These are phyloP conservation scores for Oikopleura dioica DNA, from an alignment of 23 tunicate species.

Conservation along the genomic window DNA sequence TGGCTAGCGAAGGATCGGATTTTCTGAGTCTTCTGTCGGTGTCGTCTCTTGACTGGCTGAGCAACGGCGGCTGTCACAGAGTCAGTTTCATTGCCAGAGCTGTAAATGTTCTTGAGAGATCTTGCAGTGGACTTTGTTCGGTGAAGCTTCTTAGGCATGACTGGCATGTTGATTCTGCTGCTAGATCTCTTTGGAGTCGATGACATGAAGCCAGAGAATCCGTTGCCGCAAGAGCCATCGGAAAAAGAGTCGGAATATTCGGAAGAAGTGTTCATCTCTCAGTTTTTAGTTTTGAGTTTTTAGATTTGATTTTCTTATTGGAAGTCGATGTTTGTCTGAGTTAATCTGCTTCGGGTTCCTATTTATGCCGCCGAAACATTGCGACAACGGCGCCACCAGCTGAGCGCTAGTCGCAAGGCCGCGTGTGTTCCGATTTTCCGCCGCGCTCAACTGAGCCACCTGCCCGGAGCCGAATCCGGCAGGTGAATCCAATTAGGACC, in stretches of 20 bases:
- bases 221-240: background rate
- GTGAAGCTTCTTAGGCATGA: background rate
- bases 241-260: conserved; percentile 2
- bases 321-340: too few species aligned
- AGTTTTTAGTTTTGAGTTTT: background rate
- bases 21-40: background rate
- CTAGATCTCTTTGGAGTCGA: background rate
- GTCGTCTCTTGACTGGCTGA: background rate
- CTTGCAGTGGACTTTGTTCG: background rate
- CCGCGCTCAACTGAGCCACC: too few species aligned
- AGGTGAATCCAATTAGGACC: too few species aligned
- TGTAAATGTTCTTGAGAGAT: background rate
- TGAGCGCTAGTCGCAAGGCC: too few species aligned
- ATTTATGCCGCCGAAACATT: too few species aligned
- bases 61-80: background rate
- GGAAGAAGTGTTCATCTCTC: background rate
- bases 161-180: background rate
- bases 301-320: too few species aligned
- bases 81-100: background rate
- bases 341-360: too few species aligned
- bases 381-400: too few species aligned
- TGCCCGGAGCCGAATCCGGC: too few species aligned
- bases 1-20: too few species aligned
- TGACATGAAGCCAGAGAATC: background rate
- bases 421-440: too few species aligned